phyloP scores from a whole-genome alignment of 2,797 vertebrate genomes.

The Lepilemur septentrionalis region DNA sequence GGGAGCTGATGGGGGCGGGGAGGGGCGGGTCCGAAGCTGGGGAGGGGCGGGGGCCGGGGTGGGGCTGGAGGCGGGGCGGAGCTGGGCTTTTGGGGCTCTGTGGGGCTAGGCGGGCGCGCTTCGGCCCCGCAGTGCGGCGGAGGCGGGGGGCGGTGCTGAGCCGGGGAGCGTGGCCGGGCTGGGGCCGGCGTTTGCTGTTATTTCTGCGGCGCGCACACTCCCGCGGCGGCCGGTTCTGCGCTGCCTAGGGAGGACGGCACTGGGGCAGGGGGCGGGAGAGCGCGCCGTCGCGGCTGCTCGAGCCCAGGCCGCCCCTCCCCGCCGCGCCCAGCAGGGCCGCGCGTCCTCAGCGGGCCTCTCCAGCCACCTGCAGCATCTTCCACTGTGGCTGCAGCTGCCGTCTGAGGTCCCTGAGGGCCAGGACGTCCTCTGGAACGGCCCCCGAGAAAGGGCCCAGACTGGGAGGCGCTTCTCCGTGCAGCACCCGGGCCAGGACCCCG shows the following conservation, averaged over 20 bases:
- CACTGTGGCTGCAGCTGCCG: conserved; percentile 80
- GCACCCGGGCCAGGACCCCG: conserved; percentile 61
- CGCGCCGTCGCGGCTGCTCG: not conserved
- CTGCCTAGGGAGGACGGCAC: not conserved
- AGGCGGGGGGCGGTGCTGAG: no score
- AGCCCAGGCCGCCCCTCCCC: not conserved
- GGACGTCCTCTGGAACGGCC: conserved; percentile 77
- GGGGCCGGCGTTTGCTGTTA: not conserved
- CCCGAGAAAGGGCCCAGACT: conserved; percentile 74
- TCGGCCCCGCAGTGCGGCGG: no score
- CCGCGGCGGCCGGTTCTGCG: not conserved
- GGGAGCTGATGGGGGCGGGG: not conserved
- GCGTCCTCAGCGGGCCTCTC: conserved; percentile 58
- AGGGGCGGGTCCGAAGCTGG: not conserved
- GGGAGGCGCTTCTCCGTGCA: conserved; percentile 73
- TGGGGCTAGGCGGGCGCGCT: not conserved
- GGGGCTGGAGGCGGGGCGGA: not conserved
- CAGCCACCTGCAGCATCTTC: conserved; percentile 85
- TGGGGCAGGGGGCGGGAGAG: not conserved
- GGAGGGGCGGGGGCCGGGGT: no score
- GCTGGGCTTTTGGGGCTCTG: no score
- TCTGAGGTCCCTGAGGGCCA: conserved; percentile 73
- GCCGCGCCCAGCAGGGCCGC: not conserved
- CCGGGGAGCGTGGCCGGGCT: no score
- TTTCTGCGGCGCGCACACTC: no score